Percentiles rank a stretch among this genome's conserved stretches.
Conservation (phyloP, 2,888 invertebrate species). For the Caenorhabditis auriculariae region DNA sequence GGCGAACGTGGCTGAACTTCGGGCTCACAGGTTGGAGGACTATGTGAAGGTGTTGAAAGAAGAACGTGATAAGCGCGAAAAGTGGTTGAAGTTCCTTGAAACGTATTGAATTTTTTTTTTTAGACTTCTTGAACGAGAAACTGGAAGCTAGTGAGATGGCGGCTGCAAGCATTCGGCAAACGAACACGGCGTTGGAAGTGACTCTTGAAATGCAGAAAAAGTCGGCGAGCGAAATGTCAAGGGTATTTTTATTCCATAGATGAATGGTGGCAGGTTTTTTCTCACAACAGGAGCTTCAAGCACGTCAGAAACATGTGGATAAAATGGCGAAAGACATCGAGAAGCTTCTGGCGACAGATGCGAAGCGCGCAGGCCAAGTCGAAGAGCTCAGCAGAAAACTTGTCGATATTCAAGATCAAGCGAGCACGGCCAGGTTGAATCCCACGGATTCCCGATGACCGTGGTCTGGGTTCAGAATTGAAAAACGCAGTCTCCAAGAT, state of each 20-base stretch:
- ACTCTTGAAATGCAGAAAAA: slow-evolving; percentile 19
- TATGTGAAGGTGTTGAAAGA: slow-evolving; percentile 18
- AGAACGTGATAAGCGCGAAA: slow-evolving; percentile 1
- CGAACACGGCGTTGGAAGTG: slow-evolving; percentile 13
- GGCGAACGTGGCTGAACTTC: slow-evolving; percentile 14
- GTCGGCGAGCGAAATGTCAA: slow-evolving; percentile 8
- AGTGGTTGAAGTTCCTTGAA: slow-evolving; percentile 3
- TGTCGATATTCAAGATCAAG: slow-evolving; percentile 9
- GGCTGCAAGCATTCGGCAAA: slow-evolving; percentile 7
- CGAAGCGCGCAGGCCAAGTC: slow-evolving; percentile 6
- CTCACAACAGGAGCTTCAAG: slow-evolving; percentile 12
- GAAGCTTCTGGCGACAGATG: slow-evolving; percentile 7
- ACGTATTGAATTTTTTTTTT: neutral
- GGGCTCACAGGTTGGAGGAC: slow-evolving; percentile 12
- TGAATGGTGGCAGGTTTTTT: too few species aligned
- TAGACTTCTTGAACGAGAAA: slow-evolving; percentile 5
- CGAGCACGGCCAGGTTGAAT: slow-evolving; percentile 1
- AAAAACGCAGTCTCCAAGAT: slow-evolving; percentile 18
- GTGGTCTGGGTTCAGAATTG: slow-evolving; percentile 12
- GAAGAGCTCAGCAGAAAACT: slow-evolving; percentile 1
- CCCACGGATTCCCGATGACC: neutral
- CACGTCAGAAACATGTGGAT: slow-evolving; percentile 12
- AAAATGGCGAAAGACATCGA: slow-evolving; percentile 7
- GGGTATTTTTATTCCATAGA: too few species aligned
- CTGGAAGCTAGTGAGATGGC: slow-evolving; percentile 10